These are phyloP conservation scores for Meiosimyza platycephala DNA, from an alignment of 2,888 invertebrate genomes.

Conservation along the genomic window DNA sequence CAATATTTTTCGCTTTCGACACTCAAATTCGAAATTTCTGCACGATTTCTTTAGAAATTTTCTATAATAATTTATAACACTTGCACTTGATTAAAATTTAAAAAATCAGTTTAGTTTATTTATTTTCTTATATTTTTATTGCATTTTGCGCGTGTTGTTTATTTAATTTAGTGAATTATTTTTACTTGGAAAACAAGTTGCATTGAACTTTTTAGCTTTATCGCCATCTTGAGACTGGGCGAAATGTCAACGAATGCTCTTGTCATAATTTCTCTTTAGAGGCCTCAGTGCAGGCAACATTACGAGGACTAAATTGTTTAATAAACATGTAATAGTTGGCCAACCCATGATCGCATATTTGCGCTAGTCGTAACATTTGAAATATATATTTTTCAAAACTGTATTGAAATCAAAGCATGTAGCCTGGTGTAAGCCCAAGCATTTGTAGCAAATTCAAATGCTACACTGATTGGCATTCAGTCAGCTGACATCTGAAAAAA, in stretches of 20 bases:
- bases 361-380: no score
- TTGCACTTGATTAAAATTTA: conserved; percentile 10
- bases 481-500: no score
- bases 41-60: not conserved
- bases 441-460: no score
- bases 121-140: conserved; percentile 31
- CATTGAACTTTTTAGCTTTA: conserved; percentile 40
- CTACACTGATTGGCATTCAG: no score
- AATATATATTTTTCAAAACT: no score
- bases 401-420: no score
- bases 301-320: not conserved
- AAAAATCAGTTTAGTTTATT: conserved; percentile 10
- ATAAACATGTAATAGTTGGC: no score
- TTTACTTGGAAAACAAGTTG: no score
- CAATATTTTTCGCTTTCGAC: not conserved
- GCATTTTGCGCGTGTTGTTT: conserved; percentile 38
- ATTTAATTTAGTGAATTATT: conserved; percentile 32
- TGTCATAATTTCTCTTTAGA: conserved; percentile 35
- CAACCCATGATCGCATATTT: no score
- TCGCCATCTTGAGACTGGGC: conserved; percentile 52
- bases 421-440: no score
- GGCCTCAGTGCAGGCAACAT: conserved; percentile 23
- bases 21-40: not conserved
- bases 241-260: conserved; percentile 43
- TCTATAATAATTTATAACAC: not conserved